phyloP scores from a whole-genome alignment of 2,797 vertebrate species.

The Avahi laniger region DNA sequence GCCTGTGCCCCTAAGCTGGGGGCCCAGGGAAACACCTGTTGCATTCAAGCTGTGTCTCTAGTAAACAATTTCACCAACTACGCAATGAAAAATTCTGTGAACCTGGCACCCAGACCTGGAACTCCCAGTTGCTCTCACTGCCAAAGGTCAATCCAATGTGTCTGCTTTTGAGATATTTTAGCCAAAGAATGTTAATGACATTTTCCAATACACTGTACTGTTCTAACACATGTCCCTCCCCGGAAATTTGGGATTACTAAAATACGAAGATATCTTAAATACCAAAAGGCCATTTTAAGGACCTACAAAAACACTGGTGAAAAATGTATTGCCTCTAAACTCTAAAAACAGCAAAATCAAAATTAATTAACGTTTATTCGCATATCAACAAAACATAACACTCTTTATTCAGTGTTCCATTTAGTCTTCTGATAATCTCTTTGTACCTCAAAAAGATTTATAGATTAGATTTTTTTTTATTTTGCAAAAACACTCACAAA shows the following conservation, averaged over 20 bases:
- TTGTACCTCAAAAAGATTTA: background rate
- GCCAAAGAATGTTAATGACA: conserved; percentile 70
- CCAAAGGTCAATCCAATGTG: conserved; percentile 59
- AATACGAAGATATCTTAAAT: background rate
- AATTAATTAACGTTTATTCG: background rate
- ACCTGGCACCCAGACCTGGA: conserved; percentile 63
- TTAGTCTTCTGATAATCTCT: background rate
- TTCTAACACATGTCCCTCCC: background rate
- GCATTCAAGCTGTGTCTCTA: conserved; percentile 25
- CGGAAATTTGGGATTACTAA: conserved; percentile 46
- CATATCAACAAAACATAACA: background rate
- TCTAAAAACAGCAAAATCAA: background rate
- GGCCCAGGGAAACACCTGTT: conserved; percentile 27
- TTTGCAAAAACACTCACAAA: background rate
- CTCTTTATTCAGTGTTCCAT: background rate
- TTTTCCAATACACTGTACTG: conserved; percentile 53
- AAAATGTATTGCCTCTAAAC: background rate
- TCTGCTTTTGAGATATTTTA: conserved; percentile 70
- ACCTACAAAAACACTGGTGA: background rate
- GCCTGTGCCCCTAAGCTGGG: background rate
- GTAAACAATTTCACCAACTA: conserved; percentile 55
- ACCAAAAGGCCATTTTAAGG: background rate
- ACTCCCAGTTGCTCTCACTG: conserved; percentile 64
- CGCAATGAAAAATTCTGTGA: conserved; percentile 12
- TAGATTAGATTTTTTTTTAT: background rate